phyloP scores from a whole-genome alignment of 1,140 invertebrate genomes.

The Pristionchus pacificus region DNA sequence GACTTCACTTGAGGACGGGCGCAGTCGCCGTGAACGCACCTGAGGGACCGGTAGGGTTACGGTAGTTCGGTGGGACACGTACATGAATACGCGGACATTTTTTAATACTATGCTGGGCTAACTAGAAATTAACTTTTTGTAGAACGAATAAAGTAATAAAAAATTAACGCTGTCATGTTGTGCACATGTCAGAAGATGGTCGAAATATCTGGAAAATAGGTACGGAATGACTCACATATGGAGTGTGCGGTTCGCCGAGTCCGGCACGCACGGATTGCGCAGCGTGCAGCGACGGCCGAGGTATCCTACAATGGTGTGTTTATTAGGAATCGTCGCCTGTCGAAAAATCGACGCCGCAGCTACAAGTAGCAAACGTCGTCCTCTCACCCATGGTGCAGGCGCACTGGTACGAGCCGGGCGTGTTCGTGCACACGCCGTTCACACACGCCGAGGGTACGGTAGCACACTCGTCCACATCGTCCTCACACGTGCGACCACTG shows the following conservation, averaged over 20 bases:
- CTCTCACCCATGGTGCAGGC: conserved; percentile 22
- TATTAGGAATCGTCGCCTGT: too few relatives aligned
- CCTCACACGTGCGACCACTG: conserved; percentile 41
- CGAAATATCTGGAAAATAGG: not conserved
- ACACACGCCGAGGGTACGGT: conserved; percentile 39
- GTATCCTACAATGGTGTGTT: conserved; percentile 31
- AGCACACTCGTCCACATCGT: conserved; percentile 50
- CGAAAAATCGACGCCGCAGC: too few relatives aligned
- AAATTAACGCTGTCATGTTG: too few relatives aligned
- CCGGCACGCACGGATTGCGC: conserved; percentile 42
- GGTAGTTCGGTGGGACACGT: too few relatives aligned
- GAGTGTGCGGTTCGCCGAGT: conserved; percentile 42
- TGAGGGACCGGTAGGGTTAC: conserved; percentile 3
- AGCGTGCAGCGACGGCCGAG: conserved; percentile 46
- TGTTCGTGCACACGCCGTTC: conserved; percentile 45
- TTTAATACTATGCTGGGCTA: too few relatives aligned
- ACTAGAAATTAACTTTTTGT: too few relatives aligned
- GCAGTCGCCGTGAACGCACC: conserved; percentile 50
- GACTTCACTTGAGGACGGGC: conserved; percentile 40
- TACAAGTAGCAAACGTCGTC: not conserved
- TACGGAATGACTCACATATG: conserved; percentile 23
- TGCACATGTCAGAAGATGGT: too few relatives aligned
- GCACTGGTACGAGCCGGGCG: conserved; percentile 44
- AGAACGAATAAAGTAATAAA: too few relatives aligned
- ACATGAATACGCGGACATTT: too few relatives aligned